Conservation (phyloP, 2,888 invertebrate species). For the Tupiocoris notatus region DNA sequence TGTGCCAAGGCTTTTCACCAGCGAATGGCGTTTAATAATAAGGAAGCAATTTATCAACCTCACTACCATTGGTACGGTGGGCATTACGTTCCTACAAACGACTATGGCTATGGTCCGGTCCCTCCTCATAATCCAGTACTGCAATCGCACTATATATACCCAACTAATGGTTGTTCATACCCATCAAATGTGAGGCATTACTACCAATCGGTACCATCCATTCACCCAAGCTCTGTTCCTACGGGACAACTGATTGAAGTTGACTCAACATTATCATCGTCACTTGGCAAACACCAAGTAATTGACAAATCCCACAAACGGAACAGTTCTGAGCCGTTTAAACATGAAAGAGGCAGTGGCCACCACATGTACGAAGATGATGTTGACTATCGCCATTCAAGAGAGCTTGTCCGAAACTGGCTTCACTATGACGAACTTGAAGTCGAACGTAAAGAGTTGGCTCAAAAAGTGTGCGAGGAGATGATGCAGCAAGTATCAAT, state of each 20-base stretch:
- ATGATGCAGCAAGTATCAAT: neutral
- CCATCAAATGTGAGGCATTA: neutral
- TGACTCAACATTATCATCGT: conserved; percentile 53
- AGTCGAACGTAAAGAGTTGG: conserved; percentile 12
- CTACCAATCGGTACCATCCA: conserved; percentile 40
- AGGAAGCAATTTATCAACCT: neutral
- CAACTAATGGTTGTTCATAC: conserved; percentile 19
- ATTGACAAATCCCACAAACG: conserved; percentile 27
- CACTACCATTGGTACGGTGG: conserved; percentile 10
- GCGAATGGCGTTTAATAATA: neutral
- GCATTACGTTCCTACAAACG: conserved; percentile 6
- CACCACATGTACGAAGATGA: conserved; percentile 7
- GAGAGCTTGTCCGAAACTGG: conserved; percentile 12
- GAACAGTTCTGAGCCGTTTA: conserved; percentile 16
- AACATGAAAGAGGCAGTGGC: neutral
- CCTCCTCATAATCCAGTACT: neutral
- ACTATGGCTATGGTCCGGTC: neutral
- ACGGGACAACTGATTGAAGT: conserved; percentile 69
- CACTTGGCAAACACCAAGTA: neutral
- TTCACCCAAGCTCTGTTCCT: conserved; percentile 57
- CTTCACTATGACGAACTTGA: conserved; percentile 13
- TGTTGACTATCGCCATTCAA: conserved; percentile 1
- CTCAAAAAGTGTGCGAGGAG: conserved; percentile 27
- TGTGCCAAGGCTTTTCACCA: neutral
- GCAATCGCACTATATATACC: conserved; percentile 12